Evolutionary conservation across 2,888 invertebrate genomes (phyloP), one percentile per base, ranked within the genome.

Genomic region (Priocnemis perturbator): DNA sequence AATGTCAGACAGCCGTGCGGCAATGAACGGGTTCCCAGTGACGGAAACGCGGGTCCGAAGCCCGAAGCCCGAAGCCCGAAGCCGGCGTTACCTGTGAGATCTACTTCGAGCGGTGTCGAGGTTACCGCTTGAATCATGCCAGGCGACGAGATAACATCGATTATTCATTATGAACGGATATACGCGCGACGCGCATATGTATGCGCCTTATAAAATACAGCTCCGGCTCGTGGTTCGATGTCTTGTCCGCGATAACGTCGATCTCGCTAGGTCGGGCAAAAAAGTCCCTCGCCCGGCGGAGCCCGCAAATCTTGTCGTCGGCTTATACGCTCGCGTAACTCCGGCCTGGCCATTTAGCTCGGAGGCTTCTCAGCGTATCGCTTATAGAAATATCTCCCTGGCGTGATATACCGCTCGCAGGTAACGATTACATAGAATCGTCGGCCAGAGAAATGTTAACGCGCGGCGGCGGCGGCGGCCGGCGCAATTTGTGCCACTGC

Each of bases 51-150:
- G 57, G 30, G 37, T n/a, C 30, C 23, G 56, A 56, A 17, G 30
- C n/a, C n/a, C n/a, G n/a, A n/a, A n/a, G n/a, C n/a, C n/a, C n/a
- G n/a, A n/a, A n/a, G n/a, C n/a, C n/a, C 17, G n/a, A 17, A 57
- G 23, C 4, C n/a, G 17, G 23, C 15, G 26, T n/a, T 26, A 17
- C 21, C 23, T 26, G 26, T 26, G 17, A 55, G 55, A 23, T 26
- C 0, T 55, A 37, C 57, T 57, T 37, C 57, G 57, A 30, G 37
- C 30, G 19, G 57, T 57, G 57, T 57, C 57, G 30, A 37, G 37
- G 57, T 57, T 37, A 57, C 37, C 37, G 57, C 57, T 57, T 37
- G 57, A 57, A 57, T 57, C 57, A 57, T 37, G 57, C 30, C 37
- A 30, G 37, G 19, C 57, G 30, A 17, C 14, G 50, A 26, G 57